Conservation (phyloP, 2,113 vertebrate genomes). For the Catharus minimus region DNA sequence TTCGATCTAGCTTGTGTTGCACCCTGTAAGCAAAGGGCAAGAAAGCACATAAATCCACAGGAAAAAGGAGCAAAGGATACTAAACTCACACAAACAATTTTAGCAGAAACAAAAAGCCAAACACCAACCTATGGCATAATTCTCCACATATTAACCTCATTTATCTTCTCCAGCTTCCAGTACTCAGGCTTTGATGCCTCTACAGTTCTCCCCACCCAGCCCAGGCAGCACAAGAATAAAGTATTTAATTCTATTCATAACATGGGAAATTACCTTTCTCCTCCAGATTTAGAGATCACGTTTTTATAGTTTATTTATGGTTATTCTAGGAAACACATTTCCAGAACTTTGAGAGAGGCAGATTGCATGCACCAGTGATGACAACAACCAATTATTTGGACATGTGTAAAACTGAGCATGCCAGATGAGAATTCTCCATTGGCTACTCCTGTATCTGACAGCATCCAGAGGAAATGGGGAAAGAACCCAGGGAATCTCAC, state of each 20-base stretch:
- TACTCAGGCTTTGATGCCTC: neutral
- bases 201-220: rapidly evolving
- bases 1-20: neutral
- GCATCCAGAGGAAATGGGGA: neutral
- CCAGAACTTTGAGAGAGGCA: neutral
- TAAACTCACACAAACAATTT: neutral
- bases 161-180: neutral
- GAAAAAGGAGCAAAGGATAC: neutral
- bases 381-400: neutral
- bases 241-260: neutral
- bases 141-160: neutral
- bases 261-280: neutral
- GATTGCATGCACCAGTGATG: neutral
- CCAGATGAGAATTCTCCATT: neutral
- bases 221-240: neutral
- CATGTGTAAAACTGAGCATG: neutral
- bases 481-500: neutral
- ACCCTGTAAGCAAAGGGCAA: neutral
- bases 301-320: neutral
- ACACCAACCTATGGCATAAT: neutral
- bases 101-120: neutral
- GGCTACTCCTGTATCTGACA: neutral
- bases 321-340: neutral
- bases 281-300: neutral
- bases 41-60: neutral